A percentile compares a stretch with the other conserved stretches of the same genome.
Evolutionary conservation across 1,140 invertebrate species (phyloP).

Genomic region (Proctacanthus coquilletti): DNA sequence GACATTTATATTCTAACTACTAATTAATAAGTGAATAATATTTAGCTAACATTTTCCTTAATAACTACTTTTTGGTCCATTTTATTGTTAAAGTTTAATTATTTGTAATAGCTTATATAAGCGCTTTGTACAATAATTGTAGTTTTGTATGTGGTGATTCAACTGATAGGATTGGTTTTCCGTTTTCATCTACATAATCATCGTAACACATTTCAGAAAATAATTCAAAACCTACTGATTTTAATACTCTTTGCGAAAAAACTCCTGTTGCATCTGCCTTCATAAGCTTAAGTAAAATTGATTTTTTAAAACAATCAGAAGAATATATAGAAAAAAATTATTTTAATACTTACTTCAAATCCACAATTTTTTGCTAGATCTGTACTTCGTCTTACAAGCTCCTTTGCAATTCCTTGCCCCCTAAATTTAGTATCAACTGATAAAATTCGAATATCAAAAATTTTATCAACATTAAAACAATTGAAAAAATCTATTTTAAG

Average conservation of each 20-base stretch:
- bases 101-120: too few relatives aligned
- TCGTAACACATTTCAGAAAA: slow-evolving; percentile 46
- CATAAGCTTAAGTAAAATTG: slow-evolving; percentile 38
- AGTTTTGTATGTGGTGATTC: slow-evolving; percentile 43
- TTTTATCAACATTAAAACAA: slow-evolving; percentile 47
- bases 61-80: too few relatives aligned
- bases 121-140: slow-evolving; percentile 40
- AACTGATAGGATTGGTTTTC: slow-evolving; percentile 37
- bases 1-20: too few relatives aligned
- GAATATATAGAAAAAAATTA: slow-evolving; percentile 4
- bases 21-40: too few relatives aligned
- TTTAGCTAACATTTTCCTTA: too few relatives aligned
- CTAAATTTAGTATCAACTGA: slow-evolving; percentile 52
- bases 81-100: too few relatives aligned
- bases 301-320: not conserved
- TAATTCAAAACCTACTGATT: slow-evolving; percentile 45
- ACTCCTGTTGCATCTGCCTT: slow-evolving; percentile 64
- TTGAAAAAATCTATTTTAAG: slow-evolving; percentile 42
- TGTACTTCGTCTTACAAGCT: slow-evolving; percentile 47
- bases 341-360: slow-evolving; percentile 43
- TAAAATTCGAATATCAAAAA: slow-evolving; percentile 67
- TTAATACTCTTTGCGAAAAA: slow-evolving; percentile 56
- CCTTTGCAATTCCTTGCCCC: slow-evolving; percentile 51
- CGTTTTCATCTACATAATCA: slow-evolving; percentile 42
- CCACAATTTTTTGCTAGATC: slow-evolving; percentile 44